Conservation (phyloP, 37 sponge, comb jelly and placozoan genomes). For the Agelas oroides region DNA sequence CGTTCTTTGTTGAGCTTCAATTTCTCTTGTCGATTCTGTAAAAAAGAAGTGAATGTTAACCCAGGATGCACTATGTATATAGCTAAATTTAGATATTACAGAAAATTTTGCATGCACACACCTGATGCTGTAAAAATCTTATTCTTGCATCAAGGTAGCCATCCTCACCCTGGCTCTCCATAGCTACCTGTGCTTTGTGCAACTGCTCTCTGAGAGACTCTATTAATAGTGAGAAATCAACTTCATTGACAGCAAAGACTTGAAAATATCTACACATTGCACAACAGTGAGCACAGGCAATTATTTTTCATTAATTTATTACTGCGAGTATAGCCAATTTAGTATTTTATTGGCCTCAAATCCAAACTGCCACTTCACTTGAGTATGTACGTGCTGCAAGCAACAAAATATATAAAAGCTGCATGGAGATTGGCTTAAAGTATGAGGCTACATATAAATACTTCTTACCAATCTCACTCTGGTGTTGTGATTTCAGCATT, state of each 20-base stretch:
- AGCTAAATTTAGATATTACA: background rate
- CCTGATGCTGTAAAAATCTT: slow-evolving; percentile 63
- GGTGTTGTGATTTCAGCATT: slow-evolving; percentile 8
- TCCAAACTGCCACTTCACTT: no score
- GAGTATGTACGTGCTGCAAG: no score
- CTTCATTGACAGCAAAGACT: no score
- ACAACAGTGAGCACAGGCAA: no score
- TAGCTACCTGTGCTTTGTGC: background rate
- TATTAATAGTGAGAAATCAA: no score
- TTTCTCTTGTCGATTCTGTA: slow-evolving; percentile 63
- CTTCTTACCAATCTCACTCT: slow-evolving; percentile 47
- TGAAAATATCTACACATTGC: no score
- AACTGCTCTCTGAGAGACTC: slow-evolving; percentile 11
- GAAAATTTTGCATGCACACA: background rate
- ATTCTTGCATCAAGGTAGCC: slow-evolving; percentile 57
- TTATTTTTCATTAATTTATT: no score
- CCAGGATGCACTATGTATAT: no score
- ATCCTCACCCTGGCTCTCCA: slow-evolving; percentile 20
- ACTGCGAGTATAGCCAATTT: no score
- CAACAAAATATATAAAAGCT: no score
- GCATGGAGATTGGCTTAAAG: no score
- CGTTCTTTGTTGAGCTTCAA: slow-evolving; percentile 18
- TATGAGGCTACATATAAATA: background rate
- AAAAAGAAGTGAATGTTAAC: background rate
- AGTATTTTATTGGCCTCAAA: no score